phyloP scores from a whole-genome alignment of 2,797 vertebrate genomes.

The Poeciliopsis turneri region DNA sequence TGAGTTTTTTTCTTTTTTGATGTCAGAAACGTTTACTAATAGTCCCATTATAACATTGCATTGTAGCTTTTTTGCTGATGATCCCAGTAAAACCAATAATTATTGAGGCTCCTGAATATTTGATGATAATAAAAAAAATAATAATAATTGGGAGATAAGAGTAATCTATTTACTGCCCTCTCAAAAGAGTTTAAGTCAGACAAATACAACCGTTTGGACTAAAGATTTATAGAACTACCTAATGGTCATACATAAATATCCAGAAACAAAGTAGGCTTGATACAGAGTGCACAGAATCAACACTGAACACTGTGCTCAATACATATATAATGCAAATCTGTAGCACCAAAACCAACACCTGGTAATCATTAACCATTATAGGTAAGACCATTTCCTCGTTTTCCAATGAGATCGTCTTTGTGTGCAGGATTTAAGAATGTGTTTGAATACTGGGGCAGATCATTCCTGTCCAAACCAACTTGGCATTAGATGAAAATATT shows the following conservation, averaged over 20 bases:
- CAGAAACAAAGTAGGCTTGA: neutral
- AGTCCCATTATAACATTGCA: conserved; percentile 66
- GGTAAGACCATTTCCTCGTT: conserved; percentile 48
- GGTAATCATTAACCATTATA: conserved; percentile 59
- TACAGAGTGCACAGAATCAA: neutral
- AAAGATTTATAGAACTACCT: neutral
- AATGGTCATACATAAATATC: neutral
- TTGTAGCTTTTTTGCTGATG: conserved; percentile 70
- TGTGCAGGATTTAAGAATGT: conserved; percentile 39
- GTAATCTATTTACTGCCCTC: conserved; percentile 60
- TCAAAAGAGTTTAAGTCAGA: conserved; percentile 47
- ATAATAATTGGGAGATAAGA: conserved; percentile 47
- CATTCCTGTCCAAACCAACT: conserved; percentile 16
- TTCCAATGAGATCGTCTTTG: conserved; percentile 57
- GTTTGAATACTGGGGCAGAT: conserved; percentile 57
- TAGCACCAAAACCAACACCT: conserved; percentile 16
- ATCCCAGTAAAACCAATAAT: conserved; percentile 65
- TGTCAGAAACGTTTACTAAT: conserved; percentile 65
- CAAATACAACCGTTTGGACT: neutral
- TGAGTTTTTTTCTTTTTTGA: conserved; percentile 15
- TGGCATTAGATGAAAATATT: neutral
- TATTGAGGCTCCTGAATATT: conserved; percentile 54
- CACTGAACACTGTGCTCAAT: neutral
- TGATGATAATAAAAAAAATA: conserved; percentile 62
- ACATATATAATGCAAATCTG: conserved; percentile 33